These are phyloP conservation scores for Smittia sp. DNA, from an alignment of 2,888 invertebrate species.

Conservation along the genomic window DNA sequence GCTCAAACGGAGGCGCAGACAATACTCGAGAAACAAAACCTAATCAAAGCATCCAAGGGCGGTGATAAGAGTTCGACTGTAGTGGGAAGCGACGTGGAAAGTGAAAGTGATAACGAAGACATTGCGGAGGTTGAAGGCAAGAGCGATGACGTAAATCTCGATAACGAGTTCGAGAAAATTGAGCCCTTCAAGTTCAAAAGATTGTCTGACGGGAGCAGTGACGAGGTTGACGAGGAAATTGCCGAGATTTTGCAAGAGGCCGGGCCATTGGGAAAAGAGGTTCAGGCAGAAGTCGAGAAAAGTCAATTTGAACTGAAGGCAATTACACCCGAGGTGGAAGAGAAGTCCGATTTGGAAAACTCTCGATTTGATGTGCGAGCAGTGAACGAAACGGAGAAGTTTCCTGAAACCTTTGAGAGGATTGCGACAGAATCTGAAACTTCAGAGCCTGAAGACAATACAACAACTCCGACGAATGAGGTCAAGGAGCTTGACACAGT, in stretches of 20 bases:
- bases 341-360: conserved; percentile 42
- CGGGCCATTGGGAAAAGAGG: background rate
- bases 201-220: conserved; percentile 13
- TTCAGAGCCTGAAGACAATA: conserved; percentile 45
- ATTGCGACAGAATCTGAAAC: conserved; percentile 46
- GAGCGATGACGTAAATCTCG: conserved; percentile 32
- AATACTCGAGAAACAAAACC: conserved; percentile 25
- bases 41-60: background rate
- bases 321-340: background rate
- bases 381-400: conserved; percentile 49
- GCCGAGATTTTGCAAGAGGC: conserved; percentile 21
- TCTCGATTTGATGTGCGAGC: conserved; percentile 43
- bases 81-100: conserved; percentile 24
- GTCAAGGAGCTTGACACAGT: conserved; percentile 49
- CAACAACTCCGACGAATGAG: conserved; percentile 44
- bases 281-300: background rate
- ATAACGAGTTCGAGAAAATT: conserved; percentile 47
- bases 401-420: conserved; percentile 49
- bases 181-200: conserved; percentile 43
- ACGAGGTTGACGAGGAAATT: conserved; percentile 20
- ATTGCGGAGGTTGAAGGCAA: background rate
- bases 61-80: conserved; percentile 33
- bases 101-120: conserved; percentile 40
- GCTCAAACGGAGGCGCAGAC: conserved; percentile 49
- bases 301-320: background rate